Conservation (phyloP, 1,140 invertebrate species). For the Diorhabda carinulata region DNA sequence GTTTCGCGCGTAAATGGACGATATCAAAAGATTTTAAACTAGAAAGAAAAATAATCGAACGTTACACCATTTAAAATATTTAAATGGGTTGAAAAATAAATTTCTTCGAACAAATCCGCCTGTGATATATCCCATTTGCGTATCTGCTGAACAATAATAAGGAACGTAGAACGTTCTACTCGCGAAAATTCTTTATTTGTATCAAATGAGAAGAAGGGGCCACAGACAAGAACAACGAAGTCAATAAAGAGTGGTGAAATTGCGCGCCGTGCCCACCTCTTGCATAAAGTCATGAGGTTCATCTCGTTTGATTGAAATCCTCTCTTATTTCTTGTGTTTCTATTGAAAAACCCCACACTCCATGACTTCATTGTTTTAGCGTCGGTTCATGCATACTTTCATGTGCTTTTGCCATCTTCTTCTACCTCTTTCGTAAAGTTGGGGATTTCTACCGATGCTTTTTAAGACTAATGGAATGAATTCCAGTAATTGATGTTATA, state of each 20-base stretch:
- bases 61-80: too few relatives aligned
- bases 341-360: constrained; percentile 45
- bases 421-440: constrained; percentile 22
- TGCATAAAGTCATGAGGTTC: constrained; percentile 48
- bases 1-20: too few relatives aligned
- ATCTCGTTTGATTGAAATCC: constrained; percentile 48
- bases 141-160: constrained; percentile 14
- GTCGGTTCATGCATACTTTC: constrained; percentile 43
- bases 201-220: constrained; percentile 22
- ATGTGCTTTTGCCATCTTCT: constrained; percentile 28
- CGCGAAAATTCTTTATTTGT: constrained; percentile 24
- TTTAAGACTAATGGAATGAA: constrained; percentile 15
- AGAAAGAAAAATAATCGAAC: too few relatives aligned
- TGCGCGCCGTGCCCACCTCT: constrained; percentile 37
- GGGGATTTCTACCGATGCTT: constrained; percentile 24
- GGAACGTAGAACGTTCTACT: background rate
- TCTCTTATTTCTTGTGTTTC: constrained; percentile 45
- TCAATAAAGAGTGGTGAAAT: constrained; percentile 30
- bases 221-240: constrained; percentile 18
- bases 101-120: background rate
- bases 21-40: too few relatives aligned
- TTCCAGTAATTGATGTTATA: background rate
- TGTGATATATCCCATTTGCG: constrained; percentile 4
- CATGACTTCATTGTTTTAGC: constrained; percentile 43
- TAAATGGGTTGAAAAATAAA: too few relatives aligned